phyloP scores from a whole-genome alignment of 2,888 invertebrate genomes.

The Epinotia bilunana region DNA sequence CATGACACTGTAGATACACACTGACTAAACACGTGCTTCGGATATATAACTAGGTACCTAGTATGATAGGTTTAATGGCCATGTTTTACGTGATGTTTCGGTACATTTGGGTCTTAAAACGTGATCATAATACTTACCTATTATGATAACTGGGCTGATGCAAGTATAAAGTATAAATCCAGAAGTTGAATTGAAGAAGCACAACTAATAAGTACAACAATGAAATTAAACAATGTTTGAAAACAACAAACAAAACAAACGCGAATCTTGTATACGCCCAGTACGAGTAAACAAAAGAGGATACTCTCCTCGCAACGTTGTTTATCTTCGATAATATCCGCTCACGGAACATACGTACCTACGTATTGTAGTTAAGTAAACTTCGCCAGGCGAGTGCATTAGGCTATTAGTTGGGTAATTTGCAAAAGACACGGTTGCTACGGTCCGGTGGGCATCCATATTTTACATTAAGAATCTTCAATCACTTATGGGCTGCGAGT shows the following conservation, averaged over 20 bases:
- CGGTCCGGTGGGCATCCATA: not conserved
- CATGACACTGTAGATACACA: too few species aligned
- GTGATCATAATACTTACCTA: too few species aligned
- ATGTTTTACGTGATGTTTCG: too few species aligned
- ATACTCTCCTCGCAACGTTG: not conserved
- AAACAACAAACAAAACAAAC: not conserved
- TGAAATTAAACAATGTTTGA: not conserved
- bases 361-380: not conserved
- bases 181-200: too few species aligned
- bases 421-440: not conserved
- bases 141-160: not conserved
- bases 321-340: not conserved
- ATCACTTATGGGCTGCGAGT: not conserved
- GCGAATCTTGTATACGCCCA: not conserved
- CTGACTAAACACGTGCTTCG: not conserved
- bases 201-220: not conserved
- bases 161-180: not conserved
- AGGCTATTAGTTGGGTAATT: not conserved
- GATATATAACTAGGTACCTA: not conserved
- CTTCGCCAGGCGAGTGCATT: constrained; percentile 8
- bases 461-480: not conserved
- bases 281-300: not conserved
- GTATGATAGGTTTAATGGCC: too few species aligned
- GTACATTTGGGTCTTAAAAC: too few species aligned
- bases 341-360: not conserved